phyloP scores from a whole-genome alignment of 2,888 invertebrate genomes.

The Timema cristinae region DNA sequence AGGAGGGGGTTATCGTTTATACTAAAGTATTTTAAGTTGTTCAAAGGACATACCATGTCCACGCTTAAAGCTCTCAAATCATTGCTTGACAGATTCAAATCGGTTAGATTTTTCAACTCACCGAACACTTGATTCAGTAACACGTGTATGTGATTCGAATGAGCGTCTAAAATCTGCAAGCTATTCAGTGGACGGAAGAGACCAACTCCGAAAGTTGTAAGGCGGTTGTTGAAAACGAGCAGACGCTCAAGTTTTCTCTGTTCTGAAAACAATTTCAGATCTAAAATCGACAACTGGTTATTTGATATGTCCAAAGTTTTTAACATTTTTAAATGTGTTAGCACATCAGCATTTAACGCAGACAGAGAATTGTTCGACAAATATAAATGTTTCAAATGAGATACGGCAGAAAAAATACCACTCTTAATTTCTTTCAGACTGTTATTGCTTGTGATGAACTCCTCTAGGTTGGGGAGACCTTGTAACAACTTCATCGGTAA shows the following conservation, averaged over 20 bases:
- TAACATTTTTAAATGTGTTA: constrained; percentile 18
- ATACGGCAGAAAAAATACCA: constrained; percentile 3
- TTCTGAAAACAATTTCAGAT: constrained; percentile 17
- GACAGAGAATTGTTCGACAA: constrained; percentile 11
- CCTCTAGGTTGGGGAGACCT: constrained; percentile 5
- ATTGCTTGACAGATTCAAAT: constrained; percentile 21
- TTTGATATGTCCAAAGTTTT: constrained; percentile 20
- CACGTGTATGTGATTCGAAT: not conserved
- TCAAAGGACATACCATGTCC: constrained; percentile 17
- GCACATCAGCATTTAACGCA: constrained; percentile 1
- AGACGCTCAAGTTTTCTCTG: constrained; percentile 10
- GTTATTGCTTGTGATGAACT: constrained; percentile 1
- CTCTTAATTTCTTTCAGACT: not conserved
- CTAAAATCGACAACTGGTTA: constrained; percentile 19
- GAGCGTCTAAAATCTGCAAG: constrained; percentile 1
- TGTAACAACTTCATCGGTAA: not conserved
- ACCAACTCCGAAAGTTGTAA: not conserved
- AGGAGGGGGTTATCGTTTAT: constrained; percentile 18
- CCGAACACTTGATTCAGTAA: not conserved
- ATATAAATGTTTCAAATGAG: constrained; percentile 13
- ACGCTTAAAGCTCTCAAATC: constrained; percentile 14
- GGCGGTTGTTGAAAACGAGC: constrained; percentile 21
- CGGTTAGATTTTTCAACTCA: constrained; percentile 2
- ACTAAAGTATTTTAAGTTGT: constrained; percentile 17
- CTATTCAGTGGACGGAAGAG: not conserved